Base-by-base conservation (phyloP, 2,797 vertebrate genomes). In the Acanthornis magna region DNA sequence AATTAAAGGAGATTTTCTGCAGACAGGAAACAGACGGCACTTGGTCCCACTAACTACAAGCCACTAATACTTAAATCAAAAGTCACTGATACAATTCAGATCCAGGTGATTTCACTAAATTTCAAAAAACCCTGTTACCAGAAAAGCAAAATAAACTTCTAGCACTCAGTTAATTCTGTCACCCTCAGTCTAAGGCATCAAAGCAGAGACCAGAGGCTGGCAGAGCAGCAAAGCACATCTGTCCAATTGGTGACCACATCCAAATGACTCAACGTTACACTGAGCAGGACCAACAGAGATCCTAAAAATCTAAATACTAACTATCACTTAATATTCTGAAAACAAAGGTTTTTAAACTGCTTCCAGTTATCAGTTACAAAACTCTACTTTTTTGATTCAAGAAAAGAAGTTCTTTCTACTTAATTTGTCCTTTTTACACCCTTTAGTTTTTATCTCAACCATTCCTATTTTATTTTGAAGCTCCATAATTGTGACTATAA, bases 261-360 rank as follows among this genome's bases (percentile, higher is more conserved):
- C 45, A 51, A 23, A 14, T 1, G 1, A 23, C 43, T 27, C 27
- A 32, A 12, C 0, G 1, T 7, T 16, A 13, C 9, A 12, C 8
- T 38, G 12, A 53, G 54, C 53, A 63, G 58, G 50, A 53, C 30
- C 50, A 60, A 23, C 1, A 7, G 27, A 60, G 9, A 57, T 42
- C 10, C 30, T 40, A 18, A 93, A 68, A 48, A 11, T 11, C 23
- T 45, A 42, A 42, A 42, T 16, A 42, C 40, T 38, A 50, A 26
- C 17, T 43, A 13, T 7, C 68, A 6, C 6, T 82, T 25, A 22
- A 5, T 12, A 36, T n/a, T 9, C 20, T 75, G 27, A 85, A 85
- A 68, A 34, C 20, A 42, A 42, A 72, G 20, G 8, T 66, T 68
- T 57, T 50, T 16, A 7, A 95, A 70, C 9, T 13, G 23, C 32